A percentile compares a stretch with the other conserved stretches of the same genome.
These are phyloP conservation scores for Epinephelus moara DNA, from an alignment of 2,113 vertebrate species.

Conservation along the genomic window DNA sequence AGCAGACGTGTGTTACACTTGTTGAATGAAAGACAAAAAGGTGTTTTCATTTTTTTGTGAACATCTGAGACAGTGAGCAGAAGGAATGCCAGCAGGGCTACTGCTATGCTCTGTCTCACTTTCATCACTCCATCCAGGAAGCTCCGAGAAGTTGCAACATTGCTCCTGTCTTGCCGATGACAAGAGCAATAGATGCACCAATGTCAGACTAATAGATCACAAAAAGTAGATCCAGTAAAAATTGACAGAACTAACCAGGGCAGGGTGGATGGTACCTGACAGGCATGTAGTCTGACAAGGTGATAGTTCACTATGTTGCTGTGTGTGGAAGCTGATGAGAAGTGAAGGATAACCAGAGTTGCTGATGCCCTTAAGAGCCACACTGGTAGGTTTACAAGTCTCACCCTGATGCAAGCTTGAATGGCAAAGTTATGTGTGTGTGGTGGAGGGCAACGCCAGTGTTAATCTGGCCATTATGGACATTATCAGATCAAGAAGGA, in stretches of 20 bases:
- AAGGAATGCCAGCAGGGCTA: not conserved
- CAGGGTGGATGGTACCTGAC: not conserved
- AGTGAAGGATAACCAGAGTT: not conserved
- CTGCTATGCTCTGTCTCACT: not conserved
- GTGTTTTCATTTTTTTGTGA: not conserved
- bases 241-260: not conserved
- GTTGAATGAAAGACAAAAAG: not conserved
- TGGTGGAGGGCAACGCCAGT: not conserved
- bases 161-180: not conserved
- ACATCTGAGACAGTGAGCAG: not conserved
- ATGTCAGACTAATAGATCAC: not conserved
- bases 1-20: not conserved
- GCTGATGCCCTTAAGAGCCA: not conserved
- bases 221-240: not conserved
- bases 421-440: not conserved
- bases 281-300: not conserved
- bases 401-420: not conserved
- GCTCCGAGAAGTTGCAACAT: not conserved
- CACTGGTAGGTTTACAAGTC: not conserved
- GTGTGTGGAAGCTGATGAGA: not conserved
- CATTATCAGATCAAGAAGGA: not conserved
- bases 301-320: not conserved
- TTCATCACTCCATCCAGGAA: not conserved
- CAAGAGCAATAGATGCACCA: not conserved
- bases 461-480: not conserved